Percentiles rank a stretch among this genome's conserved stretches.
Evolutionary conservation across 2,797 vertebrate species (phyloP).

Genomic region (Amblyraja radiata): DNA sequence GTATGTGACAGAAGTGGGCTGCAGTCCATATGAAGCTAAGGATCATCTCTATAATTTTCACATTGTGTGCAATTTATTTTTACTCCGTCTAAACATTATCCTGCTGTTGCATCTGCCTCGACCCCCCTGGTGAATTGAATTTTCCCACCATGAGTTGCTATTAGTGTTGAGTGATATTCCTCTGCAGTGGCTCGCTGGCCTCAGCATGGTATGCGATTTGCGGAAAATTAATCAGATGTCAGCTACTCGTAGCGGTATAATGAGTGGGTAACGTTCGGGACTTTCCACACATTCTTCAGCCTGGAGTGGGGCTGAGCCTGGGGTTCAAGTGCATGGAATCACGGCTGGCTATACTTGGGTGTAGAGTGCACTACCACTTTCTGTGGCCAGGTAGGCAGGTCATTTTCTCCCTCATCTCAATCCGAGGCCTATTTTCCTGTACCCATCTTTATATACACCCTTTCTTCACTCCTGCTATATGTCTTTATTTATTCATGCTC

Average conservation of each 20-base stretch:
- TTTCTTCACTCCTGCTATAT: neutral
- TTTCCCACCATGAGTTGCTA: neutral
- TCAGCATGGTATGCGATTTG: neutral
- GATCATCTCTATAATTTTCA: neutral
- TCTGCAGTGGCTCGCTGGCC: neutral
- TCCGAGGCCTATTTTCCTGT: neutral
- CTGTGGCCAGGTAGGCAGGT: no score
- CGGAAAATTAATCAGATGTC: constrained; percentile 5
- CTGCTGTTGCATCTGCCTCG: neutral
- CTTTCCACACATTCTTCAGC: neutral
- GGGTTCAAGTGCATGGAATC: neutral
- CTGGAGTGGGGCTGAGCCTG: neutral
- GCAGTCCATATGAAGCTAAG: neutral
- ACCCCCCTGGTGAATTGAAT: constrained; percentile 17
- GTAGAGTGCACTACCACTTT: neutral
- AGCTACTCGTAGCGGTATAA: neutral
- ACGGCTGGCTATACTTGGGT: neutral
- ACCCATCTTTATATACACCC: neutral
- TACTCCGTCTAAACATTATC: neutral
- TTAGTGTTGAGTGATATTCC: constrained; percentile 7
- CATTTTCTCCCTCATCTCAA: neutral
- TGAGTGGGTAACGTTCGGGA: neutral
- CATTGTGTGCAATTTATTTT: constrained; percentile 9
- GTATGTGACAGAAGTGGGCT: neutral
- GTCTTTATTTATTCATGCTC: no score